Evolutionary conservation across 1,140 invertebrate species (phyloP), one percentile per base, ranked within the genome.

Genomic region (Sycophaga agraensis): DNA sequence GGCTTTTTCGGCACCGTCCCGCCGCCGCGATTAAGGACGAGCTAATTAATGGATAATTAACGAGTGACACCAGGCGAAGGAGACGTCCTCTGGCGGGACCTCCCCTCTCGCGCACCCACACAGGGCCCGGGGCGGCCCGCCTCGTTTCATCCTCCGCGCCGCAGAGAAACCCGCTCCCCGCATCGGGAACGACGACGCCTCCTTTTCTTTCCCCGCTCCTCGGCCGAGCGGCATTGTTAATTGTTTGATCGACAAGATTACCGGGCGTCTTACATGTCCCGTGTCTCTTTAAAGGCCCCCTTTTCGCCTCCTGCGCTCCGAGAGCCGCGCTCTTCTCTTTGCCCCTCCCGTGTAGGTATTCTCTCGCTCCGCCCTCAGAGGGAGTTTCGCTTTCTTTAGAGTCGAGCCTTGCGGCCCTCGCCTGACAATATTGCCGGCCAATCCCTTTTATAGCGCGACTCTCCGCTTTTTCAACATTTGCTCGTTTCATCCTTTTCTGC

Each of bases 241-340:
- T 59, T 59, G 66, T 70, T 76, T 81, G 78, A 81, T 80, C 80
- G 79, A 81, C 78, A 80, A 81, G 78, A 80, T 81, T 79, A 78
- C 73, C 68, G 69, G 69, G 74, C 76, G 72, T 80, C 76, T 74
- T 77, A 78, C 77, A 79, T 79, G 73, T 73, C 70, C 72, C 68
- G 67, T 70, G 66, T 72, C 72, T 72, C 70, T 70, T 72, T 70
- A 70, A 73, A 58, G 55, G 53, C 64, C 49, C 57, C 49, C 39
- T 54, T 61, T 49, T 60, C 39, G 48, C 55, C 16, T 28, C 24
- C 53, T 31, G 26, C 19, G 26, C 50, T 51, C 45, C 24, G 35
- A 16, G 16, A 5, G 4, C 46, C 45, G 48, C 37, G 56, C 37
- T 17, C 48, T 3, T 50, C 65, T 49, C 19, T 48, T 53, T 51